Conservation (phyloP, 2,113 vertebrate genomes). For the Gorilla gorilla region DNA sequence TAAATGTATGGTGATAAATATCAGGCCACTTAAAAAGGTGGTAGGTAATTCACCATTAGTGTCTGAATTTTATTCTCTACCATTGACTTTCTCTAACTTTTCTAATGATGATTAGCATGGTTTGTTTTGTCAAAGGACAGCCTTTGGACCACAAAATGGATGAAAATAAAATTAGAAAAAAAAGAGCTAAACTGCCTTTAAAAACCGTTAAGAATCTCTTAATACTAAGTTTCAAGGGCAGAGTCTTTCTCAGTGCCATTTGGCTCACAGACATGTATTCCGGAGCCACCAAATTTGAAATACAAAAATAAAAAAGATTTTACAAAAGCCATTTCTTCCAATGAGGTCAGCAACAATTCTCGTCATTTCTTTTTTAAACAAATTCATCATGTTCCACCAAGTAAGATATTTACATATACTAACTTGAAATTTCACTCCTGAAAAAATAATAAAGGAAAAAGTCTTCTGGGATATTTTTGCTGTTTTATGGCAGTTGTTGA, state of each 20-base stretch:
- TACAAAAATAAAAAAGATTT: constrained; percentile 12
- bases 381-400: neutral
- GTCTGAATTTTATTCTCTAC: neutral
- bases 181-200: neutral
- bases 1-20: neutral
- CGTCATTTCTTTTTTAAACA: neutral
- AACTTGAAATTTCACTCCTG: constrained; percentile 1
- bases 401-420: neutral
- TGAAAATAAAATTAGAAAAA: constrained; percentile 39
- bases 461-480: neutral
- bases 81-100: neutral
- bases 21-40: neutral
- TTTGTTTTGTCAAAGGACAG: neutral
- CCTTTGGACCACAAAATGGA: neutral
- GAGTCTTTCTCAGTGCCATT: neutral
- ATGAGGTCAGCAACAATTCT: neutral
- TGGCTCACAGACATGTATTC: neutral
- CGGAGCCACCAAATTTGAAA: neutral
- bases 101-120: neutral
- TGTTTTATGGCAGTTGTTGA: neutral
- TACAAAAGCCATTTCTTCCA: neutral
- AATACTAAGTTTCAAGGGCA: neutral
- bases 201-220: neutral
- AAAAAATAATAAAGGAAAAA: neutral
- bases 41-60: neutral